Base-by-base conservation (phyloP, 2,113 vertebrate genomes). In the Orientallactaga bullata region DNA sequence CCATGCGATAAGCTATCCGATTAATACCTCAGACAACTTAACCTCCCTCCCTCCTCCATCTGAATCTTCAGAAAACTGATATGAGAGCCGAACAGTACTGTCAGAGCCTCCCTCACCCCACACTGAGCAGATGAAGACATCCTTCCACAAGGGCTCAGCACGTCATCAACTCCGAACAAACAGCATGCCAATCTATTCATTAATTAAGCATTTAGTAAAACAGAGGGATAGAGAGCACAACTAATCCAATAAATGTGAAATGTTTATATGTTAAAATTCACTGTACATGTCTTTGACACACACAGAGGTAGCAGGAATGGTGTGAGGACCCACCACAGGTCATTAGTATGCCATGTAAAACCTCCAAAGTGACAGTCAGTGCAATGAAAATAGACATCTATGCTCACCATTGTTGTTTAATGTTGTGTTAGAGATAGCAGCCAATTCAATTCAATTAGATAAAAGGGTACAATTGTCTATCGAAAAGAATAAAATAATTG, bases 261-360 rank as follows among this genome's bases (percentile, higher is more conserved):
- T 42, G 73, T 8, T 16, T 28, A 4, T 61, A 32, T 5, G 77
- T 35, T 91, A 35, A 79, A 63, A 65, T 2, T 2, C n/a, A 65
- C 23, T 7, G 2, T 37, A 13, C 0, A 5, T 11, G 3, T 18
- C 16, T 16, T 16, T 7, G 3, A 4, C 23, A 23, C 17, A 68
- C 0, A 24, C 2, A 10, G 4, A 6, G 17, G 17, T 12, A 8
- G 5, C 13, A 42, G 10, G 35, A 12, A 63, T 39, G 8, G 9
- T 35, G 28, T 72, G 58, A 61, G 26, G 51, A 61, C 60, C 37
- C 69, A 3, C 3, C 18, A 10, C 11, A 5, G 24, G 9, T 73
- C 17, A 73, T 76, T 2, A 30, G 32, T 0, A 10, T 8, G 68
- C 18, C 30, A 47, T 55, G 84, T 71, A 23, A 51, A 76, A 77